These are phyloP conservation scores for Sylvietta virens DNA, from an alignment of 2,113 vertebrate species.

Conservation along the genomic window DNA sequence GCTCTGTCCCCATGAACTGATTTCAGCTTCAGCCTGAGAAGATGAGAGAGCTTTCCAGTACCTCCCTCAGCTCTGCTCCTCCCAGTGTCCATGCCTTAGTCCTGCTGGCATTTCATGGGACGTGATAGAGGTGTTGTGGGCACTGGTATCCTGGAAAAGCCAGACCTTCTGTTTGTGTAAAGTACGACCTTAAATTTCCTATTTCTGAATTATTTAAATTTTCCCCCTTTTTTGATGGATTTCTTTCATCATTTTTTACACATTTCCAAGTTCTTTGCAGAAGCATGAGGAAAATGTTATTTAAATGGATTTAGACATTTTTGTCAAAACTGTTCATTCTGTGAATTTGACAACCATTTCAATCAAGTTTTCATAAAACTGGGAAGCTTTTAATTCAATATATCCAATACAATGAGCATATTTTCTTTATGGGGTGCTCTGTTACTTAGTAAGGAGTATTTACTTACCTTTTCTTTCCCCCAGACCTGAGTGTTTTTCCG, in stretches of 20 bases:
- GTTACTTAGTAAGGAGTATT: background rate
- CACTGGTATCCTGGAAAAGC: background rate
- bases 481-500: background rate
- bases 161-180: background rate
- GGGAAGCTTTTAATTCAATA: background rate
- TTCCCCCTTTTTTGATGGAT: accelerated
- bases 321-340: background rate
- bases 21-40: background rate
- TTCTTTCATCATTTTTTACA: background rate
- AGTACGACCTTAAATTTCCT: background rate
- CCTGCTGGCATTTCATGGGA: background rate
- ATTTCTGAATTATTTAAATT: background rate
- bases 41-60: background rate
- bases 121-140: background rate
- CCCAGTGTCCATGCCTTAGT: background rate
- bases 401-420: background rate
- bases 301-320: background rate
- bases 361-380: background rate
- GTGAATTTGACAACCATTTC: background rate
- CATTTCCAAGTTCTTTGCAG: background rate
- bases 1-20: background rate
- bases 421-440: background rate
- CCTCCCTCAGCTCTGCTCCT: background rate
- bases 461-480: background rate
- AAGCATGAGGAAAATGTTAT: background rate